Evolutionary conservation across 1,140 invertebrate genomes (phyloP).

Genomic region (Drosophila aff.): DNA sequence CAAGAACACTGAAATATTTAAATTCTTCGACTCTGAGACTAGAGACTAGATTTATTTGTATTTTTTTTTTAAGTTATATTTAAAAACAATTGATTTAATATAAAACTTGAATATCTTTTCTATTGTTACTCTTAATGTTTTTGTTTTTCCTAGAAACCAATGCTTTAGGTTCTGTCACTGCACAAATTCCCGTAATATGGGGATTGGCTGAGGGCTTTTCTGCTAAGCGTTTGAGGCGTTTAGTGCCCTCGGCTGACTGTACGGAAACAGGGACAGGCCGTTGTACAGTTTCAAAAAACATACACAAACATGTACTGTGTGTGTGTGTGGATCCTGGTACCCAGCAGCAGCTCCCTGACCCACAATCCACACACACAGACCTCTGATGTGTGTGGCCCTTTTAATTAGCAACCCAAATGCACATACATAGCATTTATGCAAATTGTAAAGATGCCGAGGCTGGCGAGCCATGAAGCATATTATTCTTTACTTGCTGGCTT

Average conservation of each 20-base stretch:
- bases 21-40: neutral
- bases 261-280: slow-evolving; percentile 31
- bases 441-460: slow-evolving; percentile 10
- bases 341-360: slow-evolving; percentile 1
- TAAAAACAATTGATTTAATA: neutral
- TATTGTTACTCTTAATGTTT: neutral
- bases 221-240: slow-evolving; percentile 56
- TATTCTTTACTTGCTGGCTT: slow-evolving; percentile 1
- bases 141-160: neutral
- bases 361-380: slow-evolving; percentile 4
- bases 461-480: slow-evolving; percentile 2
- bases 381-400: slow-evolving; percentile 15
- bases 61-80: neutral
- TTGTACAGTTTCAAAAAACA: slow-evolving; percentile 5
- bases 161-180: neutral
- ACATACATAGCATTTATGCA: slow-evolving; percentile 6
- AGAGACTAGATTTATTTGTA: neutral
- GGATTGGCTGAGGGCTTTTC: slow-evolving; percentile 6
- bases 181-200: neutral
- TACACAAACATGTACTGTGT: neutral
- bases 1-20: too few species aligned
- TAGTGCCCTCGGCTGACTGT: slow-evolving; percentile 58
- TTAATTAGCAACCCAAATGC: slow-evolving; percentile 53
- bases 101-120: neutral
- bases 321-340: slow-evolving; percentile 3